Percentiles rank a stretch among this genome's conserved stretches.
phyloP scores from a whole-genome alignment of 2,888 invertebrate species.

The Stictocephala bisonia region DNA sequence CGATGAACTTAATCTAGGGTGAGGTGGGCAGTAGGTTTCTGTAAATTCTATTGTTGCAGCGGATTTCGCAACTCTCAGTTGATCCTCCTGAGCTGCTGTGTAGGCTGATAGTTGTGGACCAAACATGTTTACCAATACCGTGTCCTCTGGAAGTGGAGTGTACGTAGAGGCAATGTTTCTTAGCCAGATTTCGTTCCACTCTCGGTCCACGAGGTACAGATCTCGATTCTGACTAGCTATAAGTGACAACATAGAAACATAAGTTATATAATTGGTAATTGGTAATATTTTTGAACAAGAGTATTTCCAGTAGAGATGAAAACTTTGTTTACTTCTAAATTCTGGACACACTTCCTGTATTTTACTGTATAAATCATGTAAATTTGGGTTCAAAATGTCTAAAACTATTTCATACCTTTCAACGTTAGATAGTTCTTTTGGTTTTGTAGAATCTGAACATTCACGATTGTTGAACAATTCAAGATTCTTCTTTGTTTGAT shows the following conservation, averaged over 20 bases:
- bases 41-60: constrained; percentile 26
- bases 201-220: constrained; percentile 22
- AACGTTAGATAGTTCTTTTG: not conserved
- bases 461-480: not conserved
- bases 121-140: constrained; percentile 35
- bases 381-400: constrained; percentile 1
- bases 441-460: not conserved
- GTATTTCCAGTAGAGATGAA: constrained; percentile 31
- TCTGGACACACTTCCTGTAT: constrained; percentile 37
- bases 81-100: constrained; percentile 12
- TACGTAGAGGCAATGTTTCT: constrained; percentile 6
- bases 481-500: not conserved
- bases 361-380: not conserved
- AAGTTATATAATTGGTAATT: constrained; percentile 31
- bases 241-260: constrained; percentile 16
- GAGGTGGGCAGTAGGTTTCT: constrained; percentile 7
- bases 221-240: constrained; percentile 26
- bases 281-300: constrained; percentile 28
- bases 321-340: constrained; percentile 12
- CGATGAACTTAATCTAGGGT: too few species aligned
- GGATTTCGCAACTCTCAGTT: not conserved
- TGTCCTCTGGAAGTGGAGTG: constrained; percentile 17
- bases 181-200: constrained; percentile 8
- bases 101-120: constrained; percentile 18
- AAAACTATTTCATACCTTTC: constrained; percentile 16